Evolutionary conservation across 2,113 vertebrate species (phyloP), one percentile per base, ranked within the genome.

Genomic region (Baryphthengus martii): DNA sequence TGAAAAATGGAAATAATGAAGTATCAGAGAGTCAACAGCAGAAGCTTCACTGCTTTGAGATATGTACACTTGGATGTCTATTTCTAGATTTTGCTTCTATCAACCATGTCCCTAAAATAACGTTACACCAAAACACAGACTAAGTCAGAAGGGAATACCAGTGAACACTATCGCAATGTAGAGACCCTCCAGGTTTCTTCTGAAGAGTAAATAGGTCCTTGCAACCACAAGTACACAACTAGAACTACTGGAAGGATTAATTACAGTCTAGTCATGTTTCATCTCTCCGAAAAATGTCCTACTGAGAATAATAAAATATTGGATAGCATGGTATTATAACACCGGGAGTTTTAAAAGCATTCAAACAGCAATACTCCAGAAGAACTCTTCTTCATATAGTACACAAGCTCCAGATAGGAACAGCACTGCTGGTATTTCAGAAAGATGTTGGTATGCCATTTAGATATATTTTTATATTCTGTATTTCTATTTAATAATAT

Each of bases 161-260:
- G 18, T 7, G 9, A 85, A 37, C 29, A 40, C 17, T 21, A 53
- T 16, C 2, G 6, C 37, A 61, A 49, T 5, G 25, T 25, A 70
- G 50, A 84, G 6, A 50, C 59, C 21, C 45, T 79, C 45, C 58
- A 39, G n/a, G 42, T 39, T 86, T 91, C 63, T 55, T 5, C 39
- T 58, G 24, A 11, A 33, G 16, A 73, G 28, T 17, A 62, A 81
- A 68, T 29, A 61, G 31, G 26, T 87, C 42, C 62, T 37, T 0
- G 0, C 37, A 90, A 68, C 49, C 10, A 0, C 2, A 3, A 59
- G 31, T 68, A 68, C 2, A 3, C 35, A 75, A 25, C 1, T 6
- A 74, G 62, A 88, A 29, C 40, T 49, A 19, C 80, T 73, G 42
- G 58, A 79, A 76, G 13, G 26, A 56, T 82, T 73, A 85, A 70